These are phyloP conservation scores for Chlorops oryzae DNA, from an alignment of 1,140 invertebrate species.

Conservation along the genomic window DNA sequence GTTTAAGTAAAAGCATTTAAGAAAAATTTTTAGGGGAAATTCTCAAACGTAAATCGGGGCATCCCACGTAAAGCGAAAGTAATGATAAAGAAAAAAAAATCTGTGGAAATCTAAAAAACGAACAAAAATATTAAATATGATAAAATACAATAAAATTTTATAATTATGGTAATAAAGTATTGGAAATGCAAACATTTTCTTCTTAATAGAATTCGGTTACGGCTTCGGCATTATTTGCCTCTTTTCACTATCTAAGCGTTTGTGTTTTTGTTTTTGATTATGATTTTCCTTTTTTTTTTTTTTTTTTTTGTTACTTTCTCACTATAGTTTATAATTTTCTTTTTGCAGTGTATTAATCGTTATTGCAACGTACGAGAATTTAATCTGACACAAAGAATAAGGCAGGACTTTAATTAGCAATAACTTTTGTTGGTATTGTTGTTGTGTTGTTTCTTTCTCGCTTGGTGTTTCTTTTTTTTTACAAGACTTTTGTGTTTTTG, in stretches of 20 bases:
- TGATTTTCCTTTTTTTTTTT: not conserved
- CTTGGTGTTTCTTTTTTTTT: not conserved
- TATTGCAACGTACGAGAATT: not conserved
- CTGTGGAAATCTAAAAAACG: too few species aligned
- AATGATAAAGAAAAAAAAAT: too few species aligned
- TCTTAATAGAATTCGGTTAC: too few species aligned
- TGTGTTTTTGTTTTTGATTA: not conserved
- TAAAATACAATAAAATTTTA: too few species aligned
- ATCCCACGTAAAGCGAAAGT: too few species aligned
- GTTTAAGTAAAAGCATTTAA: too few species aligned
- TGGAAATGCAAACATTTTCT: too few species aligned
- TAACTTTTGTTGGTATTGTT: not conserved
- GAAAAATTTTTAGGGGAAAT: too few species aligned
- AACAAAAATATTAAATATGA: too few species aligned
- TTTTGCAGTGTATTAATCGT: not conserved
- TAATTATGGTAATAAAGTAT: too few species aligned
- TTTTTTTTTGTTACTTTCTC: not conserved
- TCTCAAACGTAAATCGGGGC: too few species aligned
- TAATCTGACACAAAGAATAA: not conserved
- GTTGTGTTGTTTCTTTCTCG: not conserved
- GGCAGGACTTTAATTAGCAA: not conserved
- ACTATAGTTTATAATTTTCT: not conserved
- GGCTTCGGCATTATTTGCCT: too few species aligned
- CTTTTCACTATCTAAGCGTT: not conserved
- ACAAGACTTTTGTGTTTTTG: slow-evolving; percentile 4